These are phyloP conservation scores for Acanthisitta chloris DNA, from an alignment of 2,113 vertebrate species.

Conservation along the genomic window DNA sequence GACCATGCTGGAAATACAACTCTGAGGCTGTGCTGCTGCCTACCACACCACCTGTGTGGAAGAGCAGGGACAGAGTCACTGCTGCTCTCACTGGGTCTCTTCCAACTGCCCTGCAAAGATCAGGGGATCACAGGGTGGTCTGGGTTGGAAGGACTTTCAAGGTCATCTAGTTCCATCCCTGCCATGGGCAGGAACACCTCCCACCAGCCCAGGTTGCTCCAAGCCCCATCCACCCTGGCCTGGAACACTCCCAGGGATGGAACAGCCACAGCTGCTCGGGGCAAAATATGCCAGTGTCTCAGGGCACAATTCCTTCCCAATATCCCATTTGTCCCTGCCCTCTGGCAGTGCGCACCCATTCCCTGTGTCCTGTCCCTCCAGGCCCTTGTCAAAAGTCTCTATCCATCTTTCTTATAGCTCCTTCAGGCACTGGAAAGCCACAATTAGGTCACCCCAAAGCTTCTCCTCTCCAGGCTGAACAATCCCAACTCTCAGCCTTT, in stretches of 20 bases:
- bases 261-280: not conserved
- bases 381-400: not conserved
- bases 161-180: not conserved
- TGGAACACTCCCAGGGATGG: not conserved
- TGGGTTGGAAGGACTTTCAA: not conserved
- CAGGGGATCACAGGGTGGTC: not conserved
- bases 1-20: no score
- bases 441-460: rapidly evolving
- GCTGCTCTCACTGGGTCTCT: no score
- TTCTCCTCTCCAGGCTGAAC: not conserved
- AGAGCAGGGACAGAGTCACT: not conserved
- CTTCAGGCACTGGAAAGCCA: not conserved
- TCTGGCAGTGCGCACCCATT: not conserved
- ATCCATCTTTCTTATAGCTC: not conserved
- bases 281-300: not conserved
- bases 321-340: not conserved
- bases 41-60: no score
- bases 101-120: no score
- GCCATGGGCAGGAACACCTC: not conserved
- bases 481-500: not conserved
- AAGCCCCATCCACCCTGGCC: not conserved
- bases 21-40: no score
- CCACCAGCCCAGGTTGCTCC: not conserved
- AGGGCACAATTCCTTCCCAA: not conserved
- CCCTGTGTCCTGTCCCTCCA: not conserved